Evolutionary conservation across 2,797 vertebrate species (phyloP), one percentile per base, ranked within the genome.

Genomic region (Siniperca obscura): DNA sequence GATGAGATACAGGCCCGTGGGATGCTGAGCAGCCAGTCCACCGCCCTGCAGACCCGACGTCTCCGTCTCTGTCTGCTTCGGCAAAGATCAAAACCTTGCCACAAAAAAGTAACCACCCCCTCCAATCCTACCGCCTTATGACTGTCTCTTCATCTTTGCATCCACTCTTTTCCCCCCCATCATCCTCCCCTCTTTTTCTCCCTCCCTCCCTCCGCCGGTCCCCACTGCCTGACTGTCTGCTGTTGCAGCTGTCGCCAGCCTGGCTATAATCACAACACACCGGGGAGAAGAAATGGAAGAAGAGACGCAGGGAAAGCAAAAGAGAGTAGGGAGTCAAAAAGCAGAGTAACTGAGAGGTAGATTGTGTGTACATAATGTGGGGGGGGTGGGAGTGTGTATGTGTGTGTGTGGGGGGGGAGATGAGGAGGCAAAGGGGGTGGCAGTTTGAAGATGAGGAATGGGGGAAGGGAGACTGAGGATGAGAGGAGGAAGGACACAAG

Each of bases 181-280:
- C 36, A 21, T 53, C 68, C 59, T 21, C 74, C 72, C 67, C 30
- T 46, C 61, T 25, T 12, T 40, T 30, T 62, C 48, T 72, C 65
- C 52, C 34, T 40, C 70, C 55, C 71, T 62, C 75, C 69, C 73
- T 56, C 67, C 30, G 48, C 81, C n/a, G 40, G 67, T 77, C 76
- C 84, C 85, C 71, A 74, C 76, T 79, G 78, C 74, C 74, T 42
- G 69, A 72, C 87, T 92, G 81, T 84, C 89, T 93, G 89, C 85
- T 84, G 76, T 82, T 91, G 90, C 91, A 94, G 92, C 92, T 93
- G 92, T 92, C 74, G 84, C 84, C 89, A 81, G 86, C 79, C 84
- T 76, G 91, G 78, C 90, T 90, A 77, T 73, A 17, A 88, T 91
- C 88, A 71, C 86, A 89, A 82, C 84, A 88, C 91, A 86, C 87